These are phyloP conservation scores for Prenolepis imparis DNA, from an alignment of 2,888 invertebrate genomes.

Conservation along the genomic window DNA sequence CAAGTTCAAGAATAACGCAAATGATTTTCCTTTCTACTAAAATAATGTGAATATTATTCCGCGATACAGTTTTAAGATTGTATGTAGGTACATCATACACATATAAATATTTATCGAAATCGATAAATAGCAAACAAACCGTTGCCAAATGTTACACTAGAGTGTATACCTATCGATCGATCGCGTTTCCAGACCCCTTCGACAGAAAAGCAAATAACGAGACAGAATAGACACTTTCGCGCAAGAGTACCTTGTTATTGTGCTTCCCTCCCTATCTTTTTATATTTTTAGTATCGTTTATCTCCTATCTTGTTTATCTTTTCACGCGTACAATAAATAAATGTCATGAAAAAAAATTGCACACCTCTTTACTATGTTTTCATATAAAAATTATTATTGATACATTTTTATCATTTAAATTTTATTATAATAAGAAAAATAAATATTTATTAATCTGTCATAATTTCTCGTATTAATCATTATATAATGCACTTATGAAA, in stretches of 20 bases:
- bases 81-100: neutral
- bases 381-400: neutral
- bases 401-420: no score
- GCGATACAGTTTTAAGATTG: neutral
- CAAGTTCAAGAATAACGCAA: neutral
- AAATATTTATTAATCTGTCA: neutral
- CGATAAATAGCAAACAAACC: neutral
- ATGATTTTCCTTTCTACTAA: neutral
- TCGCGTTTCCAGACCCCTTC: neutral
- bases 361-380: neutral
- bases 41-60: conserved; percentile 21
- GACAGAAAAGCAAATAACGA: conserved; percentile 9
- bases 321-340: neutral
- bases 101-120: neutral
- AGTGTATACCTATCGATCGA: neutral
- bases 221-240: neutral
- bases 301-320: neutral
- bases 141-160: neutral
- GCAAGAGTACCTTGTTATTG: neutral
- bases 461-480: neutral
- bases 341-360: conserved; percentile 1
- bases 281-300: conserved; percentile 1
- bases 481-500: neutral
- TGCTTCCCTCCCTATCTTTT: neutral
- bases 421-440: neutral